Evolutionary conservation across 2,113 vertebrate genomes (phyloP), one percentile per base, ranked within the genome.

Genomic region (Rhabdomys dilectus): DNA sequence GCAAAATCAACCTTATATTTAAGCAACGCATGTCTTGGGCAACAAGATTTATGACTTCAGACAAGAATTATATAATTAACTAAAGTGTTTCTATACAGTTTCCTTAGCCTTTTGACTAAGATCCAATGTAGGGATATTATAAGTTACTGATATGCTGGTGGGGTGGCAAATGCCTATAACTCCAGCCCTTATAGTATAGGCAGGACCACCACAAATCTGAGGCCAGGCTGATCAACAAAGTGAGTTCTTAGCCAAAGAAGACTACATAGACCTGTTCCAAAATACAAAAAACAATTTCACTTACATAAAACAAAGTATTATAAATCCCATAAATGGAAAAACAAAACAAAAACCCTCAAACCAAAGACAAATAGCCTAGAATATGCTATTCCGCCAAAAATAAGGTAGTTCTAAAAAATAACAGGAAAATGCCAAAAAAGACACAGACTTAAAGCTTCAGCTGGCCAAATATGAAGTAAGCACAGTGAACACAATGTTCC

Each of bases 21-120:
- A n/a, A 16, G 31, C 21, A 90, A 48, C 13, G 29, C 77, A 16
- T 36, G 6, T 93, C 80, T 93, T 58, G 22, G 31, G 26, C 13
- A 95, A 88, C 1, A 89, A 24, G 24, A 17, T 84, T 96, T 56
- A 94, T 31, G 62, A 92, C 51, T 86, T 96, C 58, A 93, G 66
- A 73, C 3, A 64, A 94, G 5, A 76, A 86, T 26, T 82, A 21
- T 6, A 70, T 15, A 76, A 64, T 12, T 36, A 84, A n/a, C 36
- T 10, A 91, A 92, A 90, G 42, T 42, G 45, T 39, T 93, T 91
- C 53, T 78, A 77, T 45, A 8, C 21, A 42, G n/a, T 9, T 92
- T 85, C 36, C 84, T 91, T 62, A 45, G 82, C 39, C 39, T 85
- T 64, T 45, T 64, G n/a, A 31, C 39, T 64, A 85, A 42, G n/a